Conservation (phyloP, 2,113 vertebrate species). For the Scopus umbretta region DNA sequence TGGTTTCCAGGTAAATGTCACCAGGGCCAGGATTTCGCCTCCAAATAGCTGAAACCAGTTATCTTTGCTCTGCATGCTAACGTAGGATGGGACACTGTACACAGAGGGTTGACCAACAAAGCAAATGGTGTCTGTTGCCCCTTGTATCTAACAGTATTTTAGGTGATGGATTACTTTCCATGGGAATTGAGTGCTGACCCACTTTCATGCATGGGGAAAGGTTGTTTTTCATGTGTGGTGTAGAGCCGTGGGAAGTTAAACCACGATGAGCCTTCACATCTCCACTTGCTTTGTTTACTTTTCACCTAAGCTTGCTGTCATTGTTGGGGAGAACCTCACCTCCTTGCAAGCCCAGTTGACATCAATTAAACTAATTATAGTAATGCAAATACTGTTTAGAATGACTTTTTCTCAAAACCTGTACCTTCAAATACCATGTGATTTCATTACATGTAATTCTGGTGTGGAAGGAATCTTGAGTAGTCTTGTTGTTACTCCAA, state of each 20-base stretch:
- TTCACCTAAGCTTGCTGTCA: not conserved
- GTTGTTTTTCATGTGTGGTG: not conserved
- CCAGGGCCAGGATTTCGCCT: not conserved
- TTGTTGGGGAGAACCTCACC: not conserved
- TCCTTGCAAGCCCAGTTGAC: too few species aligned
- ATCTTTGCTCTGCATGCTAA: not conserved
- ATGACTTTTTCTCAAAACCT: not conserved
- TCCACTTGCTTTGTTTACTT: not conserved
- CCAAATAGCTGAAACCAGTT: not conserved
- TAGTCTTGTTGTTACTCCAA: not conserved
- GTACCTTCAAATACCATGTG: not conserved
- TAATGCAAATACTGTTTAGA: not conserved
- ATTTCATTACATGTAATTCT: not conserved
- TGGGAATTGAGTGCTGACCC: not conserved
- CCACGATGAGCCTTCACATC: not conserved
- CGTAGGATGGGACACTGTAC: not conserved
- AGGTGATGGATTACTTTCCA: not conserved
- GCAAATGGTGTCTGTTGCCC: not conserved
- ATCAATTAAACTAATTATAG: not conserved
- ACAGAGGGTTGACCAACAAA: not conserved
- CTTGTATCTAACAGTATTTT: not conserved
- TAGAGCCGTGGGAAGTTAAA: not conserved
- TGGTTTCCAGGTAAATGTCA: not conserved
- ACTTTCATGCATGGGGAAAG: not conserved
- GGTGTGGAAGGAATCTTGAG: not conserved